A percentile compares a stretch with the other conserved stretches of the same genome.
phyloP scores from a whole-genome alignment of 2,113 vertebrate genomes.

The Solenodon paradoxus region DNA sequence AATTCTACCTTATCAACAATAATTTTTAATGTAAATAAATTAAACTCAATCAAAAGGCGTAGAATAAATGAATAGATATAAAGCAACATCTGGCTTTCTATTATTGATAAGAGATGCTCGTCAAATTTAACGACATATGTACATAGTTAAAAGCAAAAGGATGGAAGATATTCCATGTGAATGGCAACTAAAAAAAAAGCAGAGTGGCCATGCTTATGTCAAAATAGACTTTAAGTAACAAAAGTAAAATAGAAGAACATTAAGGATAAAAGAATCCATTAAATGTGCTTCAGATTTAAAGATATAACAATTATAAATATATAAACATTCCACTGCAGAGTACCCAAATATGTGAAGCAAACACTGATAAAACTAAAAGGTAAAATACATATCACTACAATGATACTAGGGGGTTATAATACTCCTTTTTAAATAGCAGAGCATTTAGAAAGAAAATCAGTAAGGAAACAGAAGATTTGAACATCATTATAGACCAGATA shows the following conservation, averaged over 20 bases:
- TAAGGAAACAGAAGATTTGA: background rate
- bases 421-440: background rate
- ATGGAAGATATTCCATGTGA: background rate
- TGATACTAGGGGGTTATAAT: background rate
- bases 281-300: too few species aligned
- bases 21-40: too few species aligned
- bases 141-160: background rate
- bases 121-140: background rate
- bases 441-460: background rate
- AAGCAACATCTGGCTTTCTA: background rate
- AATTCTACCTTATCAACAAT: background rate
- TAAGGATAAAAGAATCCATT: background rate
- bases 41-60: background rate
- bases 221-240: background rate
- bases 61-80: background rate
- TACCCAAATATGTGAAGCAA: background rate
- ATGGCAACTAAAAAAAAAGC: background rate
- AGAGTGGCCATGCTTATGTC: background rate
- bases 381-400: background rate
- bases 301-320: background rate
- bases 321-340: background rate
- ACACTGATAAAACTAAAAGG: background rate
- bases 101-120: background rate
- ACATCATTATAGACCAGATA: background rate
- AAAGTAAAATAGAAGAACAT: background rate